Base-by-base conservation (phyloP, 2,888 invertebrate species). In the Diploptera punctata region DNA sequence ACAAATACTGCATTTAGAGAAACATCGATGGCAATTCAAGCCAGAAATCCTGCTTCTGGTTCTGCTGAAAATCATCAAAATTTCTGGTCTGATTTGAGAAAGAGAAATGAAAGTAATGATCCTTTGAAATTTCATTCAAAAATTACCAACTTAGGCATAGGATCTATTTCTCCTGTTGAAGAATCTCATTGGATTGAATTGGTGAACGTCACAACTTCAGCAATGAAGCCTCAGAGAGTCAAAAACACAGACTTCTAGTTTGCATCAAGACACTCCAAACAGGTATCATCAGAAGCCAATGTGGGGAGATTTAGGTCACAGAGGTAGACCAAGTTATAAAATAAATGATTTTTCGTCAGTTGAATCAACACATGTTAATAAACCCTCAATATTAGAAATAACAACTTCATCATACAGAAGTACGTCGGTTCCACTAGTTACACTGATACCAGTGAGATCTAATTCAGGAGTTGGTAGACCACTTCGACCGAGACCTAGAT, bases 401-500 rank as follows among this genome's bases (percentile, higher is more conserved):
- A 29, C 16, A 16, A 57, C 26, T n/a, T 13, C n/a, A 57, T 3
- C 31, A 60, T 7, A 3, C 10, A 18, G 4, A 31, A 31, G n/a
- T 43, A 57, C 44, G n/a, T 24, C 57, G 21, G 16, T 57, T 38
- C 71, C 77, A 19, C 71, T 89, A 21, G 88, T 89, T 1, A 93
- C 93, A 0, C 81, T 93, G 52, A 83, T 93, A 71, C 94, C 94
- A 0, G 93, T 90, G 0, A 91, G 93, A 79, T 94, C 93, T 1
- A 93, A 94, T 81, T 88, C 92, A 0, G 93, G 93, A 0, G 87
- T 93, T 4, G 90, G 89, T 72, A 84, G 91, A 75, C 92, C 92
- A 0, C 83, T 93, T 57, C 83, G 91, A 77, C 91, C 91, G 1
- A 83, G 89, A 49, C 90, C 90, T 0, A 86, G 84, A 78, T 83